Evolutionary conservation across 1,140 invertebrate genomes (phyloP), one percentile per base, ranked within the genome.

Genomic region (Tetramorium simillimum): DNA sequence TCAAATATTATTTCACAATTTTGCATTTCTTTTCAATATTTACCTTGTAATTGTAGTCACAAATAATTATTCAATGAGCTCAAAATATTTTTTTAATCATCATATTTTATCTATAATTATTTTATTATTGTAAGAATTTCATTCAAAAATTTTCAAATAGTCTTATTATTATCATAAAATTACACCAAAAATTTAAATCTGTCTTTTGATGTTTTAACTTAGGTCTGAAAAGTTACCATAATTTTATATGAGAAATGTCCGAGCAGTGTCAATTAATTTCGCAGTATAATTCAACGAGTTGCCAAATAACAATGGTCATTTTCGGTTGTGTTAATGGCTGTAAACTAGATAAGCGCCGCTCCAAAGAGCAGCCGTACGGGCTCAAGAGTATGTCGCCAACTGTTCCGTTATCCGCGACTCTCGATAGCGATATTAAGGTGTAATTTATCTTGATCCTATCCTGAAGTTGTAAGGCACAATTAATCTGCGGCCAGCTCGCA

Each of bases 401-500:
- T 24, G 56, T 43, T 33, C 7, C n/a, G 14, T 81, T 81, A 70
- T 72, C 10, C 14, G 33, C 5, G 21, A 2, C 12, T 49, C 67
- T 73, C 69, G 80, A 84, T 51, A 18, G 6, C 16, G 21, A 77
- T 81, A 81, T 81, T 84, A 75, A 73, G 40, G 5, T 43, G 40
- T 49, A 28, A 84, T 84, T 73, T 75, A 73, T 84, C 40, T 84
- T 51, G 67, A 37, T 69, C 9, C 24, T 18, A 60, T 33, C 24
- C 24, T 75, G 53, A 14, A 84, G 40, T 49, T 37, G 40, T 10
- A 49, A 7, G 14, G 37, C 67, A 24, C 53, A 73, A 82, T 82
- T 72, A 82, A 73, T 73, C 24, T 51, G 80, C 69, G 69, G 24
- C 16, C 14, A 75, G 69, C 69, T 60, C 21, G 3, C 16, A 43